Conservation (phyloP, 1,140 invertebrate genomes). For the Drosophila littoralis region DNA sequence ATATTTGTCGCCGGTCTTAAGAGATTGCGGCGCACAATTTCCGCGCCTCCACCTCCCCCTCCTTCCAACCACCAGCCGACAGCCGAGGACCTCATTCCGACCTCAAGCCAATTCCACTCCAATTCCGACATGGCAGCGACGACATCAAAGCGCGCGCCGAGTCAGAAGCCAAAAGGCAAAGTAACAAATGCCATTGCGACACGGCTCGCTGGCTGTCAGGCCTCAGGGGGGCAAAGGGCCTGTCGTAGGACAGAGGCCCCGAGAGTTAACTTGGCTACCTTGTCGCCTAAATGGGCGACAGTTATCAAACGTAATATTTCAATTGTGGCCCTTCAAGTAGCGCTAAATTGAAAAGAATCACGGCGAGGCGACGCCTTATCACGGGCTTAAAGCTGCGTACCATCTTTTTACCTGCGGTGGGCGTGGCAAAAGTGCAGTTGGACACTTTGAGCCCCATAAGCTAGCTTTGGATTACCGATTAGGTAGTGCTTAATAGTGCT, state of each 20-base stretch:
- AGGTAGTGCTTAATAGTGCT: not conserved
- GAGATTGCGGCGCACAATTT: conserved; percentile 79
- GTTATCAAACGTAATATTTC: conserved; percentile 74
- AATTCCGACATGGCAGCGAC: conserved; percentile 21
- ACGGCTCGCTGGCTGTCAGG: conserved; percentile 45
- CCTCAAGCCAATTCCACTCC: conserved; percentile 26
- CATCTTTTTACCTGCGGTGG: conserved; percentile 1
- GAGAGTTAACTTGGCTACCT: conserved; percentile 36
- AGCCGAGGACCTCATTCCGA: not conserved
- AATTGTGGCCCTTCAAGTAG: conserved; percentile 47
- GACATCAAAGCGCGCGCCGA: conserved; percentile 66
- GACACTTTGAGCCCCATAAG: not conserved
- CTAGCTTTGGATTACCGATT: not conserved
- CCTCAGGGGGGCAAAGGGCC: not conserved
- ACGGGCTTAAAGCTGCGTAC: conserved; percentile 26
- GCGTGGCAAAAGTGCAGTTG: conserved; percentile 10
- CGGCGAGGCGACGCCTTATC: conserved; percentile 17
- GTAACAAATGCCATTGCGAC: conserved; percentile 54
- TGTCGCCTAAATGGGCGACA: conserved; percentile 51
- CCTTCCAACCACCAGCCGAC: conserved; percentile 4
- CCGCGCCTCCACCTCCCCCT: conserved; percentile 35
- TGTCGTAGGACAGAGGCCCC: not conserved
- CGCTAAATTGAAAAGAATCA: conserved; percentile 64
- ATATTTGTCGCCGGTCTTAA: conserved; percentile 82
- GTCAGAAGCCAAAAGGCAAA: conserved; percentile 58